A percentile compares a stretch with the other conserved stretches of the same genome.
Evolutionary conservation across 2,113 vertebrate genomes (phyloP).

Genomic region (Hemibagrus wyckioides): DNA sequence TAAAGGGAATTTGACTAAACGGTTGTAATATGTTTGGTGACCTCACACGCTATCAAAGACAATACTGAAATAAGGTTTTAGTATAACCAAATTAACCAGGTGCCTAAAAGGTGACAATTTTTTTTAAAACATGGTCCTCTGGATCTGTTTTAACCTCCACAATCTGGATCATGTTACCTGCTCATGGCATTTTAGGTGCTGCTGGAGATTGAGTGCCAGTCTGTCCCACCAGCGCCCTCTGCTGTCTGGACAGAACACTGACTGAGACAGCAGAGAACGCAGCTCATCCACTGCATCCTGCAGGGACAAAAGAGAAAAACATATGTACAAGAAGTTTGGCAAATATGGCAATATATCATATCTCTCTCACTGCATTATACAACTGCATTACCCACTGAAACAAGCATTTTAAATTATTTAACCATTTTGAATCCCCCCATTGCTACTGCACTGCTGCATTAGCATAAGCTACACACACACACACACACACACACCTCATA

Average conservation of each 20-base stretch:
- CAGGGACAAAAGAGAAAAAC: background rate
- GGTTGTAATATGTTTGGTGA: background rate
- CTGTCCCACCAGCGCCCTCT: slow-evolving; percentile 97
- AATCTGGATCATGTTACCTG: slow-evolving; percentile 14
- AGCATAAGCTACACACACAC: background rate
- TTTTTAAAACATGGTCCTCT: background rate
- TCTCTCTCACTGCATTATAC: background rate
- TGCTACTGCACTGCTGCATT: background rate
- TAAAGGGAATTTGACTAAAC: background rate
- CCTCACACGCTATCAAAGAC: background rate
- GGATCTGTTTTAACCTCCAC: background rate
- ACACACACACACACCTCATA: slow-evolving; percentile 81
- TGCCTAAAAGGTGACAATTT: background rate
- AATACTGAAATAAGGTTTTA: background rate
- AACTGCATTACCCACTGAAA: background rate
- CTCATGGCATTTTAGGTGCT: slow-evolving; percentile 83
- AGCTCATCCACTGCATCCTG: slow-evolving; percentile 87
- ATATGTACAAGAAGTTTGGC: background rate
- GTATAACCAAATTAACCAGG: background rate
- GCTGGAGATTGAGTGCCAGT: slow-evolving; percentile 90
- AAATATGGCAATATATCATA: background rate
- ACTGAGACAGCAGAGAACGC: slow-evolving; percentile 79
- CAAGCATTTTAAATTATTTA: background rate
- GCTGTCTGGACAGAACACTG: slow-evolving; percentile 84
- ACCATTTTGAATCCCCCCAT: background rate